phyloP scores from a whole-genome alignment of 2,888 invertebrate species.

The Pterobdella sp. region DNA sequence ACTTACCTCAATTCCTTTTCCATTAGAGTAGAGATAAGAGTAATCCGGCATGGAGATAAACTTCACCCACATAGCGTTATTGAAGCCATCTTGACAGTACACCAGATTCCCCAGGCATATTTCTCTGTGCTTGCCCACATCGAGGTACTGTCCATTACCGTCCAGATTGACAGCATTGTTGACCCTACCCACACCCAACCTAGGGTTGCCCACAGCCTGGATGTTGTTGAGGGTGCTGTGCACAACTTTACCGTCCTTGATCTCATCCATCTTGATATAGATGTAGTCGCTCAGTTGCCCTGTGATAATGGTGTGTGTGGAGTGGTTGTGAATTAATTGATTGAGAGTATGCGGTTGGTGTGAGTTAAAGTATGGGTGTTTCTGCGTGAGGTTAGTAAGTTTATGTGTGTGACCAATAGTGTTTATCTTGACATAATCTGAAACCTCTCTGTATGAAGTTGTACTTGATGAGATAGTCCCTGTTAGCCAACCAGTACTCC shows the following conservation, averaged over 20 bases:
- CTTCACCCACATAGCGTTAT: constrained; percentile 45
- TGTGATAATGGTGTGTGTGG: background rate
- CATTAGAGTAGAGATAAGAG: constrained; percentile 40
- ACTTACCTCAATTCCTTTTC: constrained; percentile 36
- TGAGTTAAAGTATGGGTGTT: background rate
- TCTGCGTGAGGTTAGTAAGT: too few relatives aligned
- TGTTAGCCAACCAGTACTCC: constrained; percentile 47
- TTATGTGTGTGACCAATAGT: too few relatives aligned
- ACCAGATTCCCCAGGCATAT: constrained; percentile 46
- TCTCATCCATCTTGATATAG: constrained; percentile 42
- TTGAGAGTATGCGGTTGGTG: background rate
- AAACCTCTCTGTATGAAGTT: constrained; percentile 47
- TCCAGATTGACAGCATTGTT: constrained; percentile 43
- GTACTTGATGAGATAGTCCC: constrained; percentile 46
- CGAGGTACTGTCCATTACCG: constrained; percentile 45
- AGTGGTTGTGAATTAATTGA: too few relatives aligned
- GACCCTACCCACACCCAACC: constrained; percentile 42
- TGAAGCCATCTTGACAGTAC: constrained; percentile 44
- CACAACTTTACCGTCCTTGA: constrained; percentile 37
- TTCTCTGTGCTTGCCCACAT: constrained; percentile 42
- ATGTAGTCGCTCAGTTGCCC: constrained; percentile 36
- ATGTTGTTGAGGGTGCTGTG: constrained; percentile 38
- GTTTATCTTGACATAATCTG: too few relatives aligned
- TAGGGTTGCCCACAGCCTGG: constrained; percentile 39
- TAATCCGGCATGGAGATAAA: constrained; percentile 43